Conservation (phyloP, 2,888 invertebrate genomes). For the Hypselothyrea guttata region DNA sequence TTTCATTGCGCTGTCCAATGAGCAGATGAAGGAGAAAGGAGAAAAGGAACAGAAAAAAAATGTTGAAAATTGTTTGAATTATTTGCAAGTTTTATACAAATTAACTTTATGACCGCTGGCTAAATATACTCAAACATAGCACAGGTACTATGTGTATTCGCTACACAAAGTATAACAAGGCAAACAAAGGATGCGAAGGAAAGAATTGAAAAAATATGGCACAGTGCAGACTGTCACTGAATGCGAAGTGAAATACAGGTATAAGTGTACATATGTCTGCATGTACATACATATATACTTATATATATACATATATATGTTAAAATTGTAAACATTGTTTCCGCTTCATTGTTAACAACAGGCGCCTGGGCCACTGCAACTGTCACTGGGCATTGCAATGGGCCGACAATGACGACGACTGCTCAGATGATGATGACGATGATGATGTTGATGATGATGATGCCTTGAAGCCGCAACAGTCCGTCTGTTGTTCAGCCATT, state of each 20-base stretch:
- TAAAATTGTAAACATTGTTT: constrained; percentile 76
- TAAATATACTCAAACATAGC: constrained; percentile 70
- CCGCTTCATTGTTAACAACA: constrained; percentile 72
- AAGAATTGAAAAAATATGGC: constrained; percentile 34
- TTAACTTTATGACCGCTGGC: constrained; percentile 78
- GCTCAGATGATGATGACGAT: constrained; percentile 34
- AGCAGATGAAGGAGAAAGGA: not conserved
- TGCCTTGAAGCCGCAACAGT: constrained; percentile 40
- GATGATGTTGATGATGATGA: constrained; percentile 47
- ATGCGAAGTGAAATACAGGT: constrained; percentile 17
- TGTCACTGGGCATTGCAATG: constrained; percentile 50
- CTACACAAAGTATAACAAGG: constrained; percentile 74
- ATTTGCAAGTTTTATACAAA: constrained; percentile 76
- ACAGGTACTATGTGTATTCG: constrained; percentile 68
- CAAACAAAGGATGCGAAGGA: constrained; percentile 63
- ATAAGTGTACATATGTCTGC: constrained; percentile 14
- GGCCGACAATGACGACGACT: constrained; percentile 48
- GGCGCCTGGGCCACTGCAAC: constrained; percentile 41
- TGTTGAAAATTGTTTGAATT: constrained; percentile 58
- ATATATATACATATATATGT: constrained; percentile 21
- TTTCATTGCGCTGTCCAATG: not conserved
- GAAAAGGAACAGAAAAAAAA: constrained; percentile 6
- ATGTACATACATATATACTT: constrained; percentile 7
- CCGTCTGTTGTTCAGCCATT: constrained; percentile 7
- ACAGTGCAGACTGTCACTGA: constrained; percentile 47